A percentile compares a stretch with the other conserved stretches of the same genome.
phyloP scores from a whole-genome alignment of 2,113 vertebrate species.

The Paratilapia polleni region DNA sequence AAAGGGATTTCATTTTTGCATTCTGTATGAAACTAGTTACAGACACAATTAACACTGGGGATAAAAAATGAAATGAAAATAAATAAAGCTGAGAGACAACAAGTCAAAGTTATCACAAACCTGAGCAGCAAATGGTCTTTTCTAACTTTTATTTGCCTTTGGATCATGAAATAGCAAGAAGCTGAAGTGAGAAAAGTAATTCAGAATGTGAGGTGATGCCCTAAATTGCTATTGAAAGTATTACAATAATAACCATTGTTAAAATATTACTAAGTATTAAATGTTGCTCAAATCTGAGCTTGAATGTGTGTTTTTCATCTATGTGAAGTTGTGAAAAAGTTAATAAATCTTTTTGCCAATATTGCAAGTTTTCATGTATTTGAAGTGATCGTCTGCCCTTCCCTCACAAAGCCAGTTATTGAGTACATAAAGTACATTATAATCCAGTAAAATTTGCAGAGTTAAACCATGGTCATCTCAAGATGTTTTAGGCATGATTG shows the following conservation, averaged over 20 bases:
- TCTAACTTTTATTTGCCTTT: constrained; percentile 16
- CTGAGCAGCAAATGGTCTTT: constrained; percentile 1
- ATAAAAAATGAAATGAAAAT: constrained; percentile 46
- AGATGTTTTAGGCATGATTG: background rate
- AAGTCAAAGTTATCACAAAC: constrained; percentile 13
- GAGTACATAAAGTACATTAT: background rate
- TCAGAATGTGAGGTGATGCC: background rate
- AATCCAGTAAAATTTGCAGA: background rate
- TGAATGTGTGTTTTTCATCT: background rate
- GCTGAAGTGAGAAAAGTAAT: background rate
- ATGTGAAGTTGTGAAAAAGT: background rate
- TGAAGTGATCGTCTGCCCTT: background rate
- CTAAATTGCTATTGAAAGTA: background rate
- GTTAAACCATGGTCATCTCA: background rate
- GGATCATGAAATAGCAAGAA: background rate
- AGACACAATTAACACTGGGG: constrained; percentile 44
- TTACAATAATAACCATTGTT: background rate
- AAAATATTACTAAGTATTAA: constrained; percentile 5
- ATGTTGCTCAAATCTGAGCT: background rate
- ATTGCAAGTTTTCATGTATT: background rate
- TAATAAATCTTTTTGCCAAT: background rate
- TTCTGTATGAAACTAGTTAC: constrained; percentile 34
- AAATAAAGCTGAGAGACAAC: constrained; percentile 44
- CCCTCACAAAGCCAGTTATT: background rate
- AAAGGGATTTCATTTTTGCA: constrained; percentile 33